Percentiles rank a stretch among this genome's conserved stretches.
These are phyloP conservation scores for Manacus vitellinus DNA, from an alignment of 2,113 vertebrate genomes.

Conservation along the genomic window DNA sequence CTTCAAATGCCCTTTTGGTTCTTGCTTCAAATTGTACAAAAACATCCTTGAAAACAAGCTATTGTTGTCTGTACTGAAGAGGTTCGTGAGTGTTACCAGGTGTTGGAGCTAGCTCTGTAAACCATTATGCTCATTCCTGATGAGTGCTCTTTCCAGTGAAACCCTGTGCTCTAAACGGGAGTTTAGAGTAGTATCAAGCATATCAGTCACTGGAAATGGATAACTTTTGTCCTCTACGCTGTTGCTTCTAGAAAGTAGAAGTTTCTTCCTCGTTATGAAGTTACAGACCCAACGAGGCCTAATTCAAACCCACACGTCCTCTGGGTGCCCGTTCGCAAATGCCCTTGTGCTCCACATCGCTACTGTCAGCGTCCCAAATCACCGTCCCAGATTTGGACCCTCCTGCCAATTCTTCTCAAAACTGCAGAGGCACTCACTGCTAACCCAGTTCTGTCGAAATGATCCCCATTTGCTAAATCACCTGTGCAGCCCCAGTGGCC, in stretches of 20 bases:
- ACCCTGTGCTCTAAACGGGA: neutral
- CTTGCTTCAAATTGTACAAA: neutral
- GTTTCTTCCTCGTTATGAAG: neutral
- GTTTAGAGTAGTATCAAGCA: neutral
- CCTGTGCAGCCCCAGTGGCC: accelerated
- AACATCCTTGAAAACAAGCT: neutral
- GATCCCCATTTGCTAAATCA: accelerated
- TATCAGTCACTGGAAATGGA: neutral
- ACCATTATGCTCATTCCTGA: neutral
- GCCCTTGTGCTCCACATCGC: neutral
- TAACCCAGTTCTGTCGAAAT: accelerated
- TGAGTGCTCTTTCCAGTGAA: neutral
- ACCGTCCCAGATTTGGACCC: neutral
- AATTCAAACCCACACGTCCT: neutral
- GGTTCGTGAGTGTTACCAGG: neutral
- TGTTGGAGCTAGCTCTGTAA: neutral
- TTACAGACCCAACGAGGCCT: neutral
- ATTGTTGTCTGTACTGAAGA: neutral
- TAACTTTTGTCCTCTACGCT: neutral
- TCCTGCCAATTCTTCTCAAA: neutral
- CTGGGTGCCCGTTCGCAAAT: accelerated
- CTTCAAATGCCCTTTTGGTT: neutral
- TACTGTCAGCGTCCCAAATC: neutral
- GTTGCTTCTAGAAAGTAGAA: neutral
- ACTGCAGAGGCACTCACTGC: neutral